Percentiles rank a stretch among this genome's conserved stretches.
Conservation (phyloP, 2,113 vertebrate genomes). For the Hemiprocne comata region DNA sequence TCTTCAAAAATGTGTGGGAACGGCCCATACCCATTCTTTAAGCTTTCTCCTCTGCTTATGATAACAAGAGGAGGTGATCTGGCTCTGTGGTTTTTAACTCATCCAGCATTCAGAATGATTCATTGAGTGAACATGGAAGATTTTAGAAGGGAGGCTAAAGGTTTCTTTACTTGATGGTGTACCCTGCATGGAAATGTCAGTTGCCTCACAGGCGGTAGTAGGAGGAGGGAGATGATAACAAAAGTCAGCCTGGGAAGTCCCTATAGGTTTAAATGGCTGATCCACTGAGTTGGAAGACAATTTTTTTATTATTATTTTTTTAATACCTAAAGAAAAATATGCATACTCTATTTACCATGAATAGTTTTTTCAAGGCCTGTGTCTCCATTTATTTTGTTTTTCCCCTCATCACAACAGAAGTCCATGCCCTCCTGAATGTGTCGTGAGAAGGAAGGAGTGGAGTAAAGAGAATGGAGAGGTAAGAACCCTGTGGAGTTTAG, state of each 20-base stretch:
- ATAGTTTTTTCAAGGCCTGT: neutral
- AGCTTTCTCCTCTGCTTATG: slow-evolving; percentile 9
- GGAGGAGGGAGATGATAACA: neutral
- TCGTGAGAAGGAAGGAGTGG: neutral
- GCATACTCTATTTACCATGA: neutral
- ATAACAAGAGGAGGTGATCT: neutral
- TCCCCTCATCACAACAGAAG: neutral
- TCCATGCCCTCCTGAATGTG: neutral
- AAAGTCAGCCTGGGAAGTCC: neutral
- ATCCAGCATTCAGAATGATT: slow-evolving; percentile 7
- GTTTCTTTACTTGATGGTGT: neutral
- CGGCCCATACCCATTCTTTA: neutral
- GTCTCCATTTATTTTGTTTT: neutral
- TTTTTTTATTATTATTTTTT: neutral
- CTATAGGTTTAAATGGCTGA: neutral
- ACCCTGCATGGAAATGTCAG: neutral
- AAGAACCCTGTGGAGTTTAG: neutral
- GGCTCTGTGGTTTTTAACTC: neutral
- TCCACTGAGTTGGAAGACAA: neutral
- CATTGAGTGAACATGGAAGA: neutral
- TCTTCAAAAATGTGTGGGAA: neutral
- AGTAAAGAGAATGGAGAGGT: neutral
- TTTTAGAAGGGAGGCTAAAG: neutral
- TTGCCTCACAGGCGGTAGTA: neutral
- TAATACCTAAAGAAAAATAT: neutral